phyloP scores from a whole-genome alignment of 2,113 vertebrate species.

The Hylia prasina region DNA sequence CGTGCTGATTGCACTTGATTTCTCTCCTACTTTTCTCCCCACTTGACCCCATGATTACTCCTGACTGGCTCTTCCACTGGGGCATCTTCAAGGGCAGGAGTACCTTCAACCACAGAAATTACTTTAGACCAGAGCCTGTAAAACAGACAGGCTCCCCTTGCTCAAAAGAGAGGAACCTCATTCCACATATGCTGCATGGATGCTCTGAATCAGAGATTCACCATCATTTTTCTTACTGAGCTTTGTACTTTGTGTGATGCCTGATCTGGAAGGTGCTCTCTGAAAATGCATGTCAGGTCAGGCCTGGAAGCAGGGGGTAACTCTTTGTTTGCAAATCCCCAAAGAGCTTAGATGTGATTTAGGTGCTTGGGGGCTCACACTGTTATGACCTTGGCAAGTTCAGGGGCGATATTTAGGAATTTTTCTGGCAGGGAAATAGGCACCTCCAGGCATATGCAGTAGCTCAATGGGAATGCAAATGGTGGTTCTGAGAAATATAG shows the following conservation, averaged over 20 bases:
- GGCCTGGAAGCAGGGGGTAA: not conserved
- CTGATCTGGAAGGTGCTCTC: not conserved
- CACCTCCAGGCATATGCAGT: not conserved
- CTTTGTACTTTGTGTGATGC: not conserved
- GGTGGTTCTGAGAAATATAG: not conserved
- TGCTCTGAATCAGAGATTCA: not conserved
- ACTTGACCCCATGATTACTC: not conserved
- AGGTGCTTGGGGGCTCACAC: not conserved
- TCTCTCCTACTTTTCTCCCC: not conserved
- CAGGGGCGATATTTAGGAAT: slow-evolving; percentile 33
- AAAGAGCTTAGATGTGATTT: slow-evolving; percentile 35
- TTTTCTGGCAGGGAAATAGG: slow-evolving; percentile 48
- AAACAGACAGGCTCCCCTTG: not conserved
- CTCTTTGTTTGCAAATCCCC: slow-evolving; percentile 19
- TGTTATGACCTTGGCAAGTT: slow-evolving; percentile 49
- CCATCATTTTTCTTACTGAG: not conserved
- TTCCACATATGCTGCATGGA: not conserved
- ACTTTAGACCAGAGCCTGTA: not conserved
- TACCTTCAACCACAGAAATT: not conserved
- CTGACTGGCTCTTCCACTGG: not conserved
- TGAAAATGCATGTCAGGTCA: slow-evolving; percentile 39
- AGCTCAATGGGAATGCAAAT: slow-evolving; percentile 20
- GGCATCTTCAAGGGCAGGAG: not conserved
- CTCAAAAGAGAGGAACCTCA: not conserved
- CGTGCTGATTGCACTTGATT: not conserved